A percentile compares a stretch with the other conserved stretches of the same genome.
Conservation (phyloP, 2,888 invertebrate genomes). For the Polymixis lichenea region DNA sequence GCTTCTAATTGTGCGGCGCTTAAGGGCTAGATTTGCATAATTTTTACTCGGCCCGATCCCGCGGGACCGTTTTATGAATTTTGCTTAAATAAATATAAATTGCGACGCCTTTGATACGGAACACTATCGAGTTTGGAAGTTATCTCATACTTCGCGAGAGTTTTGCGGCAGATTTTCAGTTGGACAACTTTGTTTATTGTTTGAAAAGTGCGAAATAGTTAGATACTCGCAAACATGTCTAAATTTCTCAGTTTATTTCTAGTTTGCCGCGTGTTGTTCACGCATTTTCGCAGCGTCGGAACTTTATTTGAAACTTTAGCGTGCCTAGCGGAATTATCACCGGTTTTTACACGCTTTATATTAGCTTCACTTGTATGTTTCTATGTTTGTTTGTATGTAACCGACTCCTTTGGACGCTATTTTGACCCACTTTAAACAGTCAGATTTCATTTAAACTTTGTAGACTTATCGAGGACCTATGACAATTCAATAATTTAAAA, state of each 20-base stretch:
- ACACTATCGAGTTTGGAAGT: constrained; percentile 79
- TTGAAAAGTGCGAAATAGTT: constrained; percentile 58
- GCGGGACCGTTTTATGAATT: constrained; percentile 81
- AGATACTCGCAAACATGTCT: constrained; percentile 52
- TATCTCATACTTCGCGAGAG: constrained; percentile 51
- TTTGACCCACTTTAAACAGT: too few species aligned
- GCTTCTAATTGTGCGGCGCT: constrained; percentile 83
- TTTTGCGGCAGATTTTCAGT: constrained; percentile 60
- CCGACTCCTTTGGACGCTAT: too few species aligned
- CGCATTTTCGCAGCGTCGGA: constrained; percentile 40
- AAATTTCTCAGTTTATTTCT: constrained; percentile 50
- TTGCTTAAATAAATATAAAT: constrained; percentile 86
- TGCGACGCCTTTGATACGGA: constrained; percentile 76
- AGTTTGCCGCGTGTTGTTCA: constrained; percentile 50
- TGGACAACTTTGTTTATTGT: constrained; percentile 52
- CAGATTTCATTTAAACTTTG: too few species aligned
- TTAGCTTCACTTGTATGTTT: too few species aligned
- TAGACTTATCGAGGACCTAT: too few species aligned
- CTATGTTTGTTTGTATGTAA: too few species aligned
- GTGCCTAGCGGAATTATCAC: too few species aligned
- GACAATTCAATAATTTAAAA: too few species aligned
- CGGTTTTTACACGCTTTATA: too few species aligned
- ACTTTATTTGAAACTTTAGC: constrained; percentile 19
- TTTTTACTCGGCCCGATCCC: constrained; percentile 78
- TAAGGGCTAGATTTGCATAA: constrained; percentile 88